Evolutionary conservation across 2,797 vertebrate genomes (phyloP), one percentile per base, ranked within the genome.

Genomic region (Betta splendens): DNA sequence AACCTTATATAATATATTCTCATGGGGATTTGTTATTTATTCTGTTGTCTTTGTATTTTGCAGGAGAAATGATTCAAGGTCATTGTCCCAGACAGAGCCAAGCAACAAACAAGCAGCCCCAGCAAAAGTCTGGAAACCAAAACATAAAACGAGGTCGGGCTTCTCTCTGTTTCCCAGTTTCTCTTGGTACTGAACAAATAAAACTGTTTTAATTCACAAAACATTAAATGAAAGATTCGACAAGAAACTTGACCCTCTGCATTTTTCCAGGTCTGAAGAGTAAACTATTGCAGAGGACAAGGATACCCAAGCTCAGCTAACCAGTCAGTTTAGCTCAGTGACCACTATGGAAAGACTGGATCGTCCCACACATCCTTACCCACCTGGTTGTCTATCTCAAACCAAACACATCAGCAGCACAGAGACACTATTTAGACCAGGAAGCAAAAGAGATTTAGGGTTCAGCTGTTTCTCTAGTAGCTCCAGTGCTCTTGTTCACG

Each of bases 311-410:
- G 85, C 82, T 39, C 90, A 81, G 13, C 56, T 81, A 22, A 92
- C 88, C 25, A 89, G 87, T 51, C 92, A 91, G 6, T 91, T 91
- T 77, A 93, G 89, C 81, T 94, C 92, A 29, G 78, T 89, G 62
- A 92, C 86, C 60, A 93, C 87, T 62, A 93, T 96, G 85, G 95
- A 98, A 86, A 92, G 91, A 77, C 80, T 93, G 79, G 95, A 94
- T 46, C 89, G 75, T 3, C 79, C 87, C 37, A 49, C 89, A 11
- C 90, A 87, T 36, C 70, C 81, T 13, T 78, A 64, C 59, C 79
- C 88, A 0, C 81, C 83, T 0, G 89, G 85, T 39, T 81, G 75
- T 18, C 86, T 92, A n/a, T 92, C 91, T 0, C 91, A 90, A 0
- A 87, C 90, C 25, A 94, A 91, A 75, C 92, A 91, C 77, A 85